Conservation (phyloP, 1,140 invertebrate species). For the Zaprionus ghesquierei region DNA sequence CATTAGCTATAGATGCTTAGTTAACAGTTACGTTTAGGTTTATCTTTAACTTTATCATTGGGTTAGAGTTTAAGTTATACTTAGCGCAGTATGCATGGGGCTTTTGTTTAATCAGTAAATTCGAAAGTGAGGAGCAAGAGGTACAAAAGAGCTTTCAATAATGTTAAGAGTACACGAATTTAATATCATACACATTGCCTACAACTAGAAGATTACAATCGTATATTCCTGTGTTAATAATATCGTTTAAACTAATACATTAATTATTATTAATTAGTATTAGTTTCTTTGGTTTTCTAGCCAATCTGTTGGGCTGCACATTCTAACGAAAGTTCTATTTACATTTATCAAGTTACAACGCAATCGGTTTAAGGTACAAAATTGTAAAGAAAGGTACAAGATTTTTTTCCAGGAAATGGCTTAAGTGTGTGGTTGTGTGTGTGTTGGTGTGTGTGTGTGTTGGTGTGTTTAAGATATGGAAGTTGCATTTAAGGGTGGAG, state of each 20-base stretch:
- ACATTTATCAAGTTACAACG: slow-evolving; percentile 35
- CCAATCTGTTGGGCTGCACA: slow-evolving; percentile 6
- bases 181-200: slow-evolving; percentile 13
- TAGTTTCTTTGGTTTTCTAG: slow-evolving; percentile 33
- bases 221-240: not conserved
- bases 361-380: slow-evolving; percentile 50
- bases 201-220: not conserved
- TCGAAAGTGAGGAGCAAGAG: slow-evolving; percentile 78
- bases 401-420: slow-evolving; percentile 25
- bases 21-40: slow-evolving; percentile 12
- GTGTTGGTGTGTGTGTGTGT: slow-evolving; percentile 16
- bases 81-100: slow-evolving; percentile 56
- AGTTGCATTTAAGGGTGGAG: slow-evolving; percentile 36
- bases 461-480: not conserved
- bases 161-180: slow-evolving; percentile 21
- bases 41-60: slow-evolving; percentile 11
- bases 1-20: slow-evolving; percentile 19
- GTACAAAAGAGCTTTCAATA: slow-evolving; percentile 70
- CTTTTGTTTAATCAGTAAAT: slow-evolving; percentile 46
- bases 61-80: slow-evolving; percentile 57
- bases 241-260: not conserved
- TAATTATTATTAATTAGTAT: slow-evolving; percentile 3
- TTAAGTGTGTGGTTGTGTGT: slow-evolving; percentile 1
- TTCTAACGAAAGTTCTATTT: not conserved
- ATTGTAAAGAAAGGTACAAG: slow-evolving; percentile 47